Evolutionary conservation across 2,888 invertebrate species (phyloP).

Genomic region (Nephrotoma flavescens): DNA sequence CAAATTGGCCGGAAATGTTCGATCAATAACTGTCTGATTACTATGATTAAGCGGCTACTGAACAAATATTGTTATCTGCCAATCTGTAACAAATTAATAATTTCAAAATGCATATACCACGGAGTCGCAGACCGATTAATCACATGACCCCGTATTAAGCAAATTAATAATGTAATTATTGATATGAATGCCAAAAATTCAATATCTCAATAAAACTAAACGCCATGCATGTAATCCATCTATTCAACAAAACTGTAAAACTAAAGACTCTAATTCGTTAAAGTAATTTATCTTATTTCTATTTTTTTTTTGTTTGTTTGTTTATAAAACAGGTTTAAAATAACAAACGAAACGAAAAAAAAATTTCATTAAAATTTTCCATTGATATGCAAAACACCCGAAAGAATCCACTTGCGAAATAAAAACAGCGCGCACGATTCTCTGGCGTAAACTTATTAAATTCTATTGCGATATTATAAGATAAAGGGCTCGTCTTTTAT

Average conservation of each 20-base stretch:
- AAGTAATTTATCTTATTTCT: background rate
- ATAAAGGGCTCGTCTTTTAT: background rate
- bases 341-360: background rate
- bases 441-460: background rate
- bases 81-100: too few species aligned
- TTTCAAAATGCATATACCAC: too few species aligned
- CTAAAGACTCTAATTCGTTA: background rate
- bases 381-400: background rate
- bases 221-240: background rate
- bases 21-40: too few species aligned
- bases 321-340: background rate
- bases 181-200: background rate
- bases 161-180: too few species aligned
- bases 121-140: too few species aligned
- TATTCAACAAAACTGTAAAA: background rate
- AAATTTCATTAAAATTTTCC: background rate
- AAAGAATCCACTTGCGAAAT: background rate
- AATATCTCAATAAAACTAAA: background rate
- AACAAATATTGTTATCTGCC: too few species aligned
- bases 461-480: background rate
- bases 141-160: too few species aligned
- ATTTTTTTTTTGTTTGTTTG: background rate
- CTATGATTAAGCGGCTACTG: too few species aligned
- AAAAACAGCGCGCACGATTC: background rate
- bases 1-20: too few species aligned